Evolutionary conservation across 2,113 vertebrate genomes (phyloP), one percentile per base, ranked within the genome.

Genomic region (Daubentonia madagascariensis): DNA sequence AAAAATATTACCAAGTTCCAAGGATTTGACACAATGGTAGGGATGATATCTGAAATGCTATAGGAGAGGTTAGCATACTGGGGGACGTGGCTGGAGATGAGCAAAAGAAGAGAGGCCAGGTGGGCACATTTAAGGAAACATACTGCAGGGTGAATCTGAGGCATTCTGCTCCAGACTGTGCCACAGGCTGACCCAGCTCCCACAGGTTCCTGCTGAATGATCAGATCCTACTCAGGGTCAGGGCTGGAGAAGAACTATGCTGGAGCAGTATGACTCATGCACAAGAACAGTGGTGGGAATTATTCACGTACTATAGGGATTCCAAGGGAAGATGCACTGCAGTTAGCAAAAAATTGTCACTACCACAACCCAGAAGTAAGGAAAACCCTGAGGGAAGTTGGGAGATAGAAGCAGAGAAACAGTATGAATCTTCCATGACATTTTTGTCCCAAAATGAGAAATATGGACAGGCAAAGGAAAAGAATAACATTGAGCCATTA

Each of bases 201-300:
- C 37, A 20, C 25, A 12, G 20, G 8, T 72, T 63, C 32, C 18
- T 25, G 13, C 25, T 10, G 45, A 18, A 16, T 17, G 14, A 12
- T 8, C 54, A 59, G 14, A 35, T 32, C 8, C 32, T 23, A 23
- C 23, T 79, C 43, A 54, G n/a, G 7, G 35, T 50, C n/a, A 54
- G 8, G 4, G 20, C 10, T 50, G 5, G 5, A 30, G 32, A 50
- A 52, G 16, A 28, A 0, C 5, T 35, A 57, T 8, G 16, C 12
- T 7, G 30, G 9, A 83, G 8, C 9, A 73, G 17, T 54, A 18
- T 23, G 12, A 86, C 20, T 28, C 18, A 18, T 35, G 17, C 9
- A 40, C 20, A 85, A 83, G n/a, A 70, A 68, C 0, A 81, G 40
- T 25, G 2, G 1, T 30, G 2, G 16, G 23, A 25, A 54, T 68